Conservation (phyloP, 64 coral and sea anemone species). For the Orbicella faveolata region DNA sequence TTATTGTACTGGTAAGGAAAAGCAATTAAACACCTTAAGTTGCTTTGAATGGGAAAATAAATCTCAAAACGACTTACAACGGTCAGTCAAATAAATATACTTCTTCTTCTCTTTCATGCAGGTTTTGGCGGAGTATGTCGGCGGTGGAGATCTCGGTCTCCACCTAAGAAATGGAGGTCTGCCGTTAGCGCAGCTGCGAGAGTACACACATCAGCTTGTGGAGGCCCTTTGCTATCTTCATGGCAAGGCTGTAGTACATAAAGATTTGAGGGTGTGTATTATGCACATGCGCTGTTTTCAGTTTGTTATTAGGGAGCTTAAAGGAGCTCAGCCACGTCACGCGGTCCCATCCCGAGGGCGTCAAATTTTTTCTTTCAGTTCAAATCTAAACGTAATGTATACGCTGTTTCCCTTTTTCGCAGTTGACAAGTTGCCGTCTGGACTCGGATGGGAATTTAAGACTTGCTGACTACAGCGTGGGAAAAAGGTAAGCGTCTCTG, state of each 20-base stretch:
- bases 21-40: too few species aligned
- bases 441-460: slow-evolving; percentile 74
- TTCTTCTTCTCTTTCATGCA: background rate
- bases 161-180: slow-evolving; percentile 64
- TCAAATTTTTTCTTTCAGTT: background rate
- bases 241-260: slow-evolving; percentile 94
- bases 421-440: slow-evolving; percentile 81
- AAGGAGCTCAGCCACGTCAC: too few species aligned
- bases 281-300: too few species aligned
- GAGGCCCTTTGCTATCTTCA: slow-evolving; percentile 90
- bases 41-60: too few species aligned
- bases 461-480: slow-evolving; percentile 88
- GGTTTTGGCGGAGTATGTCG: slow-evolving; percentile 88
- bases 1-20: too few species aligned
- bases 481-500: slow-evolving; percentile 53
- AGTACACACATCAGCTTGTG: slow-evolving; percentile 78
- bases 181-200: slow-evolving; percentile 64
- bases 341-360: background rate
- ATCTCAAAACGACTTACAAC: too few species aligned
- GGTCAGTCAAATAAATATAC: background rate
- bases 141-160: slow-evolving; percentile 75
- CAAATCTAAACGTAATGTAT: background rate
- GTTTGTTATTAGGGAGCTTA: too few species aligned
- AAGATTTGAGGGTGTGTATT: slow-evolving; percentile 83
- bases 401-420: background rate